phyloP scores from a whole-genome alignment of 2,113 vertebrate genomes.

The Eretmochelys imbricata region DNA sequence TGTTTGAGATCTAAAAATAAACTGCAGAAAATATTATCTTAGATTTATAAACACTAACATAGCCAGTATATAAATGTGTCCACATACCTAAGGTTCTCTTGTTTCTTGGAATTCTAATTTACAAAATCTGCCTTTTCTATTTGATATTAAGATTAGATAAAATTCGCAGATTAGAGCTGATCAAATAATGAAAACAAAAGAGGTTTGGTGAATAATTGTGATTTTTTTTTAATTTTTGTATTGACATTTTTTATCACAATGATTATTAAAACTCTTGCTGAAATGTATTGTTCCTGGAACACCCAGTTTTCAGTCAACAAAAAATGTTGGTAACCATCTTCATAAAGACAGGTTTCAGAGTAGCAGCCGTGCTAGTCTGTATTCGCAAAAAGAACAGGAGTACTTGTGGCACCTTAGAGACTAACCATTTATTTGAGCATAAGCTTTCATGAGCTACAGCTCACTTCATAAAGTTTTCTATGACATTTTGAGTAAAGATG shows the following conservation, averaged over 20 bases:
- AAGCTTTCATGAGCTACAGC: too few species aligned
- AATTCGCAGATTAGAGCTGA: neutral
- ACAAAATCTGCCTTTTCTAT: neutral
- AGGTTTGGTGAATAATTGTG: neutral
- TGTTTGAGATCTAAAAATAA: neutral
- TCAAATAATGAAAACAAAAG: neutral
- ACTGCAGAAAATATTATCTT: neutral
- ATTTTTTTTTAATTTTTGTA: neutral
- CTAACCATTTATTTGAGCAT: too few species aligned
- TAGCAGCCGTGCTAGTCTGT: too few species aligned
- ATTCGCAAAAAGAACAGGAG: too few species aligned
- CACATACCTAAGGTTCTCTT: neutral
- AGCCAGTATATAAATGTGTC: neutral
- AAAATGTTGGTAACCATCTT: neutral
- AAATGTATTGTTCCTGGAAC: neutral
- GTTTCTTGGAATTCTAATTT: neutral
- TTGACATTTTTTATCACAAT: neutral
- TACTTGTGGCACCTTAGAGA: too few species aligned
- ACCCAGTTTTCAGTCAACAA: neutral
- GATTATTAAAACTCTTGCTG: neutral
- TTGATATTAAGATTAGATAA: neutral
- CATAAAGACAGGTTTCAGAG: too few species aligned
- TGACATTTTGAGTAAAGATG: neutral
- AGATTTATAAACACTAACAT: neutral
- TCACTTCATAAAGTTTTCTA: too few species aligned